phyloP scores from a whole-genome alignment of 2,113 vertebrate species.

The Erythrocercus mccallii region DNA sequence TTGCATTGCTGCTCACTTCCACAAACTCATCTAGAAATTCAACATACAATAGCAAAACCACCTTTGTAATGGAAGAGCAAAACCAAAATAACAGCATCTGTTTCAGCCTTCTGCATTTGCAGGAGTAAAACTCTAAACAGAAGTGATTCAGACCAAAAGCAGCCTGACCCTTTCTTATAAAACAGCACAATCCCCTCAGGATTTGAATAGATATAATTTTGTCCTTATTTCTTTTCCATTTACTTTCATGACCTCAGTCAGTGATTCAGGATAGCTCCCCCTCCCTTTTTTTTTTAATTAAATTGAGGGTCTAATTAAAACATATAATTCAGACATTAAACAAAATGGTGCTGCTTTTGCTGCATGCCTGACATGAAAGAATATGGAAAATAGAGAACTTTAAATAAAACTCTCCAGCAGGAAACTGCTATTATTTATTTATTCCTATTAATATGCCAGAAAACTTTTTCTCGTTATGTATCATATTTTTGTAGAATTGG shows the following conservation, averaged over 20 bases:
- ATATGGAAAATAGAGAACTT: not conserved
- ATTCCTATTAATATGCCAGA: not conserved
- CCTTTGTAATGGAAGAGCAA: not conserved
- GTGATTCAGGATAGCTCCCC: not conserved
- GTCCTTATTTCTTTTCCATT: not conserved
- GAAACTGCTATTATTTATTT: slow-evolving; percentile 21
- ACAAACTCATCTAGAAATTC: not conserved
- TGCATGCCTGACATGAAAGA: not conserved
- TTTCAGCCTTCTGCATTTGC: not conserved
- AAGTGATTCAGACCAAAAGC: slow-evolving; percentile 68
- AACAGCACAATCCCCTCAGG: not conserved
- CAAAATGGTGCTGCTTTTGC: not conserved
- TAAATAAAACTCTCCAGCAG: slow-evolving; percentile 52
- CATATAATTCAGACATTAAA: not conserved
- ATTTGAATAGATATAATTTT: not conserved
- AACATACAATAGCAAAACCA: not conserved
- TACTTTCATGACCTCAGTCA: not conserved
- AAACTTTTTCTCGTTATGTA: not conserved
- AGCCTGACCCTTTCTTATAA: not conserved
- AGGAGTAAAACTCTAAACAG: slow-evolving; percentile 15
- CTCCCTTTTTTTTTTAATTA: rapidly evolving
- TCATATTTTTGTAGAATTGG: not conserved
- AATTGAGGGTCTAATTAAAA: not conserved
- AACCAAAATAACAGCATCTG: not conserved
- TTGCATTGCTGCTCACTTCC: not conserved